These are phyloP conservation scores for Nilaparvata lugens DNA, from an alignment of 1,140 invertebrate genomes.

Conservation along the genomic window DNA sequence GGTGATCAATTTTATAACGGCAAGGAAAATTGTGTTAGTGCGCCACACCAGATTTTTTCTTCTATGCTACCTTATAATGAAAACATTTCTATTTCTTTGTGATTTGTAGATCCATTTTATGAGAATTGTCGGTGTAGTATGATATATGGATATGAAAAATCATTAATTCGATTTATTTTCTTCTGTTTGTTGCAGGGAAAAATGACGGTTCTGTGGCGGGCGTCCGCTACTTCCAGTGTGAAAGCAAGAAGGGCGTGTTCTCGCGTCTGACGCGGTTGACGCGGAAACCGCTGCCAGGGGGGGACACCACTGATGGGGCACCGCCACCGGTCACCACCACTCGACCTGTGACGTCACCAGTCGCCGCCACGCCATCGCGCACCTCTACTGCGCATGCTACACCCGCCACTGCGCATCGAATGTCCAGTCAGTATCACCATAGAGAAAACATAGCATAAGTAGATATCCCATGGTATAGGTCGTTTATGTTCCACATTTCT, in stretches of 20 bases:
- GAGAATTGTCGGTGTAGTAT: too few species aligned
- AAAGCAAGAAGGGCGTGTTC: constrained; percentile 87
- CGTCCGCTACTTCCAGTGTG: constrained; percentile 87
- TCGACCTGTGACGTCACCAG: constrained; percentile 2
- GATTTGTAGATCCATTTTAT: neutral
- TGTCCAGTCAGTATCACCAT: neutral
- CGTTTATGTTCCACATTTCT: too few species aligned
- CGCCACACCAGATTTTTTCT: too few species aligned
- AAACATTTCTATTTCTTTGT: neutral
- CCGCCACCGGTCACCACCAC: neutral
- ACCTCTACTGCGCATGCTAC: constrained; percentile 5
- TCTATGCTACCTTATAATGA: too few species aligned
- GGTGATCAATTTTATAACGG: too few species aligned
- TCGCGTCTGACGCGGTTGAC: constrained; percentile 83
- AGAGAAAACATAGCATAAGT: too few species aligned
- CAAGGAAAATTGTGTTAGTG: too few species aligned
- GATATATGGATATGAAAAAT: too few species aligned
- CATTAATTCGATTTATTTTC: too few species aligned
- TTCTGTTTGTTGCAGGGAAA: constrained; percentile 57
- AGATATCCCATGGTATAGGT: too few species aligned
- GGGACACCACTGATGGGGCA: neutral
- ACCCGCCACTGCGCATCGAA: constrained; percentile 3
- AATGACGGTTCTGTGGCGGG: constrained; percentile 95
- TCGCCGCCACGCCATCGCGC: neutral
- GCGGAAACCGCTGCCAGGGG: constrained; percentile 46